Conservation (phyloP, 2,888 invertebrate species). For the Leptinotarsa rubiginosa region DNA sequence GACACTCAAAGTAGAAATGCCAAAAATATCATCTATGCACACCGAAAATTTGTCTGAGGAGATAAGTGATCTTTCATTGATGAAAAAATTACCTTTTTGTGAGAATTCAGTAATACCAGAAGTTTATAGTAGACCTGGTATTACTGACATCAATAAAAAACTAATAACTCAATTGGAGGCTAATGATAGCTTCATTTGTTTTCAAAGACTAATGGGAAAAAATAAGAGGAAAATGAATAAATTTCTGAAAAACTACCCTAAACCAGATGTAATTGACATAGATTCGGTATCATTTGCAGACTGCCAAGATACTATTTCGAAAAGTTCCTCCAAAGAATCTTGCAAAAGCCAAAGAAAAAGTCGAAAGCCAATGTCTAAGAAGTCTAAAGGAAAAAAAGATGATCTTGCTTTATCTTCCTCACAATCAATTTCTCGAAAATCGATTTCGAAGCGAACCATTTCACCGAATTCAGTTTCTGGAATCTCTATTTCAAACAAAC, state of each 20-base stretch:
- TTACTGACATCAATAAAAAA: constrained; percentile 53
- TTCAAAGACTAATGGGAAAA: constrained; percentile 54
- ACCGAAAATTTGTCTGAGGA: constrained; percentile 21
- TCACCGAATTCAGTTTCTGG: neutral
- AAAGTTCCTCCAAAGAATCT: neutral
- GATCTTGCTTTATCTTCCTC: neutral
- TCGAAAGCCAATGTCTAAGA: constrained; percentile 1
- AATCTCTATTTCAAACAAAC: constrained; percentile 4
- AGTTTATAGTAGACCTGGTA: constrained; percentile 51
- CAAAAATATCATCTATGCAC: neutral
- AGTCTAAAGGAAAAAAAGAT: neutral
- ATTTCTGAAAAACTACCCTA: neutral
- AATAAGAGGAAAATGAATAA: constrained; percentile 29
- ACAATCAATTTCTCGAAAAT: constrained; percentile 2
- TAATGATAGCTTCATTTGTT: constrained; percentile 56
- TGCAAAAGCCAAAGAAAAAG: neutral
- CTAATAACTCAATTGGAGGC: constrained; percentile 54
- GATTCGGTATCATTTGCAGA: neutral
- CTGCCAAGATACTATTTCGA: neutral
- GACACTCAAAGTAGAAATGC: neutral
- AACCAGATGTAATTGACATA: neutral
- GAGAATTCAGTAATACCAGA: constrained; percentile 43
- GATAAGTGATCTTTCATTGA: constrained; percentile 17
- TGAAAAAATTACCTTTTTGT: constrained; percentile 4
- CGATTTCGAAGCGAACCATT: neutral